Base-by-base conservation (phyloP, 1,140 invertebrate genomes). In the Steinernema feltiae region DNA sequence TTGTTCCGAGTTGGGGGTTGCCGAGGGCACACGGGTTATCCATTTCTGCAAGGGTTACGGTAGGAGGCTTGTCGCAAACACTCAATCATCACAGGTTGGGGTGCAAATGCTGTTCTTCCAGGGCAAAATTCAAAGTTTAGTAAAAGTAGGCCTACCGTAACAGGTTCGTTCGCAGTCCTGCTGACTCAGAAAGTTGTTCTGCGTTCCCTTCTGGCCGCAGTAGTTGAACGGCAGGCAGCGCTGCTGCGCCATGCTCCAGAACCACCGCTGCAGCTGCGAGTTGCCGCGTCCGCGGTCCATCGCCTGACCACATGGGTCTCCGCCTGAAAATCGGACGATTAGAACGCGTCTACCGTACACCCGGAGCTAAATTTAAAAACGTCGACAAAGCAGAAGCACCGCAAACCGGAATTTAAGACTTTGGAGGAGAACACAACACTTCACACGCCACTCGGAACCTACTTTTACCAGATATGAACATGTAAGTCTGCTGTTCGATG, bases 141-240 rank as follows among this genome's bases (percentile, higher is more conserved):
- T 3, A 21, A 71, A 73, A n/a, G n/a, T n/a, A n/a, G n/a, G n/a
- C 78, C 70, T 76, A 82, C 82, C 82, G 30, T 82, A 82, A 35
- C 82, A 82, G 18, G 82, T 82, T 69, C 77, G 41, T 53, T 82
- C 82, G 71, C 82, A 82, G 69, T 82, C 82, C 69, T 78, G 75
- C 41, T 78, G 71, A 1, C 70, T 80, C 69, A 85, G 41, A 74
- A 85, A 85, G 75, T 85, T 85, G 74, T 85, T 85, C 48, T 85
- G 84, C n/a, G 79, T 86, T 48, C 84, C 84, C 48, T 86, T 85
- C 32, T 78, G 81, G 15, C 84, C 84, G 46, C 79, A 79, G 48
- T 85, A 85, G 17, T 69, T 81, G 74, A 85, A 84, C 21, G 63
- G 84, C 0, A 76, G 71, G 75, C 82, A 84, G 18, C 81, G 76